These are phyloP conservation scores for Caenorhabditis zanzibari DNA, from an alignment of 2,888 invertebrate genomes.

Conservation along the genomic window DNA sequence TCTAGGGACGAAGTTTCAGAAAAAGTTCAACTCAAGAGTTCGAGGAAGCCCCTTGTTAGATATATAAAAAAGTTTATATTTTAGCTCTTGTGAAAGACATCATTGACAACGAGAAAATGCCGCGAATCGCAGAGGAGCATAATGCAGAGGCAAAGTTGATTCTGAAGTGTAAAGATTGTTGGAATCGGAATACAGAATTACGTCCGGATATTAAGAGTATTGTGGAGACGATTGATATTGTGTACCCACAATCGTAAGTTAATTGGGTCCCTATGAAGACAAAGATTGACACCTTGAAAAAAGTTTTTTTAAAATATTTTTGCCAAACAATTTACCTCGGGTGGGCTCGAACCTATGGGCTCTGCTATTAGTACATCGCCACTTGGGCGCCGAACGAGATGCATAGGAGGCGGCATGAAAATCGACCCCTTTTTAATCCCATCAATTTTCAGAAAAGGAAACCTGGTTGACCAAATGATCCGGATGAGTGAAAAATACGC, in stretches of 20 bases:
- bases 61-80: too few species aligned
- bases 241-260: constrained; percentile 46
- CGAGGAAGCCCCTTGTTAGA: too few species aligned
- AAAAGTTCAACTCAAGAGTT: too few species aligned
- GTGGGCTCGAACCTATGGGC: too few species aligned
- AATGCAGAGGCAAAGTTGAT: constrained; percentile 28
- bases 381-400: too few species aligned
- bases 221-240: constrained; percentile 15
- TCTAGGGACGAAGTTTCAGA: too few species aligned
- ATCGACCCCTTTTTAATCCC: too few species aligned
- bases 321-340: too few species aligned
- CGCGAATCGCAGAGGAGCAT: background rate
- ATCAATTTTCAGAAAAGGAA: constrained; percentile 78
- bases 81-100: constrained; percentile 48
- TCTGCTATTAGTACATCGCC: too few species aligned
- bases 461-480: constrained; percentile 83
- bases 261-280: too few species aligned
- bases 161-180: constrained; percentile 34
- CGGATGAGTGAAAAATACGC: constrained; percentile 81
- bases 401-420: too few species aligned
- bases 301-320: background rate
- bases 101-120: constrained; percentile 37
- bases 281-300: too few species aligned
- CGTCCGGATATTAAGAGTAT: constrained; percentile 49
- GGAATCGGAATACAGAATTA: constrained; percentile 38